Conservation (phyloP, 1,140 invertebrate species). For the Maniola jurtina region DNA sequence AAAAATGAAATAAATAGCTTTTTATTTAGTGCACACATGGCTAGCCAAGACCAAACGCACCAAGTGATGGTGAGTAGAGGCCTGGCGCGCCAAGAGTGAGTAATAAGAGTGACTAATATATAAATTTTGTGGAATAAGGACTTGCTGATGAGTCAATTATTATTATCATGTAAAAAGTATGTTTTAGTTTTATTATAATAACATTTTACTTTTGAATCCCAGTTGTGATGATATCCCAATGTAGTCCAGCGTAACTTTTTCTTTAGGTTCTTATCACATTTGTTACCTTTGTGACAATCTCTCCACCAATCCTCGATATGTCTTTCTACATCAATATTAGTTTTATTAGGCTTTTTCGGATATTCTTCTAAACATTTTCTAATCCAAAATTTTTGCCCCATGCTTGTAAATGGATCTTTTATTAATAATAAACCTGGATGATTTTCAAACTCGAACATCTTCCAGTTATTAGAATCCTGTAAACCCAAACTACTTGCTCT, state of each 20-base stretch:
- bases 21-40: too few relatives aligned
- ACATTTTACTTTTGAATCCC: constrained; percentile 91
- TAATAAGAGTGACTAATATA: too few relatives aligned
- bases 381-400: constrained; percentile 91
- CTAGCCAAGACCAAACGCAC: too few relatives aligned
- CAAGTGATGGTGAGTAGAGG: too few relatives aligned
- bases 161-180: too few relatives aligned
- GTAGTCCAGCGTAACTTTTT: constrained; percentile 93
- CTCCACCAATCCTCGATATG: constrained; percentile 63
- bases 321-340: constrained; percentile 82
- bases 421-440: constrained; percentile 88
- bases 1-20: too few relatives aligned
- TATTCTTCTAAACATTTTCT: constrained; percentile 87
- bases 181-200: constrained; percentile 20
- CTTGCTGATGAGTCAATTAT: too few relatives aligned
- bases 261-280: constrained; percentile 62
- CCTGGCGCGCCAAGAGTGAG: too few relatives aligned
- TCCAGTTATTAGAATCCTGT: constrained; percentile 77
- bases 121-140: too few relatives aligned
- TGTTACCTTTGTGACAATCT: constrained; percentile 62
- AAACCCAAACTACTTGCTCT: constrained; percentile 73
- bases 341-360: constrained; percentile 86
- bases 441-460: constrained; percentile 77
- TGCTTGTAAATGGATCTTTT: constrained; percentile 88
- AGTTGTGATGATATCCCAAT: constrained; percentile 96